Conservation (phyloP, 1,140 invertebrate species). For the Spodoptera litura region DNA sequence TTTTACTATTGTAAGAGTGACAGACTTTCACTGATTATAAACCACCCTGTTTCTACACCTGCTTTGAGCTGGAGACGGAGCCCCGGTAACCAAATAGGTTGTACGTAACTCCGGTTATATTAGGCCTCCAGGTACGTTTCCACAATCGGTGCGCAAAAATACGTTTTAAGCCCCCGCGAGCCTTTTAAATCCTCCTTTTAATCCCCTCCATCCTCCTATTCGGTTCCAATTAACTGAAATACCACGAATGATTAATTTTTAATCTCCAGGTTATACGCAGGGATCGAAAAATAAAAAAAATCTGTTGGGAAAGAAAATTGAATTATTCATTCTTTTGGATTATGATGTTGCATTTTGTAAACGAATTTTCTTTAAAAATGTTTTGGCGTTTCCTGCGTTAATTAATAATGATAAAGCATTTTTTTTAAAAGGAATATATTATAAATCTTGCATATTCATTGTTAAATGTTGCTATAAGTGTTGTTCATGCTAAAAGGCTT, state of each 20-base stretch:
- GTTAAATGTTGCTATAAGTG: neutral
- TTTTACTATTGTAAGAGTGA: too few relatives aligned
- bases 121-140: neutral
- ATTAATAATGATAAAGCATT: neutral
- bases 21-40: too few relatives aligned
- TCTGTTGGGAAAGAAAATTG: neutral
- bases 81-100: too few relatives aligned
- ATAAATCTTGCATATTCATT: neutral
- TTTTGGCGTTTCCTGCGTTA: neutral
- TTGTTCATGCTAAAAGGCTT: neutral
- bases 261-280: constrained; percentile 28
- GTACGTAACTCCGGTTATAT: too few relatives aligned
- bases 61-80: too few relatives aligned
- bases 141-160: constrained; percentile 35
- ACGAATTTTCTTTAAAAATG: neutral
- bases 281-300: constrained; percentile 25
- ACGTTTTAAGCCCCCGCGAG: constrained; percentile 16
- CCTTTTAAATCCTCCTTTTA: constrained; percentile 18
- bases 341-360: constrained; percentile 20
- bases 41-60: too few relatives aligned
- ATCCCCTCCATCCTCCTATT: constrained; percentile 35
- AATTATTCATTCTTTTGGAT: constrained; percentile 6
- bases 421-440: neutral
- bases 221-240: constrained; percentile 46
- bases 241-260: constrained; percentile 45